These are phyloP conservation scores for Chaetoderma sp. DNA, from an alignment of 2,888 invertebrate species.

Conservation along the genomic window DNA sequence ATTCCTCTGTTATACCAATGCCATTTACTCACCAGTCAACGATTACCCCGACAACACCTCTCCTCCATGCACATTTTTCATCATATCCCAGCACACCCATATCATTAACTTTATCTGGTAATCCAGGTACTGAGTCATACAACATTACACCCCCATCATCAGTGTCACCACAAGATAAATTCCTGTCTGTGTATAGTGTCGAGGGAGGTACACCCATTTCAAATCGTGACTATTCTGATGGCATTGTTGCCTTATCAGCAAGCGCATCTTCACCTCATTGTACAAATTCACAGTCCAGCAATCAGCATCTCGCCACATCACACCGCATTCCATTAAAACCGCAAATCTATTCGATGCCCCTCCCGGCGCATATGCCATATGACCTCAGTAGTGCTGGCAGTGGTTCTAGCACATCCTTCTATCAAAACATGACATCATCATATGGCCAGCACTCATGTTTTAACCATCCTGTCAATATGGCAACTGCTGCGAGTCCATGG, in stretches of 20 bases:
- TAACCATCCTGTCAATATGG: too few relatives aligned
- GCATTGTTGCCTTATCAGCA: too few relatives aligned
- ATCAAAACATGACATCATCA: too few relatives aligned
- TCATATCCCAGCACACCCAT: conserved; percentile 25
- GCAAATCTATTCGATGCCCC: conserved; percentile 7
- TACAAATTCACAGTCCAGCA: neutral
- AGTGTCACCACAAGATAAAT: conserved; percentile 90
- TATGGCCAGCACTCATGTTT: too few relatives aligned
- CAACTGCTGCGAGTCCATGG: too few relatives aligned
- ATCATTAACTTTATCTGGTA: conserved; percentile 37
- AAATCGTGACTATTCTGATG: neutral
- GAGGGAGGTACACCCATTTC: too few relatives aligned
- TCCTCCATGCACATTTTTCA: conserved; percentile 13
- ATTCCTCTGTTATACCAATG: too few relatives aligned
- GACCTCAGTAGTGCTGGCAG: too few relatives aligned
- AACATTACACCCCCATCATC: conserved; percentile 96
- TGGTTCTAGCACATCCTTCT: too few relatives aligned
- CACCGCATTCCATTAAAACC: conserved; percentile 5
- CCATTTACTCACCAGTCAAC: neutral
- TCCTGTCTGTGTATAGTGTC: too few relatives aligned
- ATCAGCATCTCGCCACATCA: too few relatives aligned
- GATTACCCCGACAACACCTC: neutral
- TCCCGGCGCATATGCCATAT: conserved; percentile 7
- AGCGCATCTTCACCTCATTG: conserved; percentile 4
- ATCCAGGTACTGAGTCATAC: conserved; percentile 72